Conservation (phyloP, 2,888 invertebrate genomes). For the Agonum fuliginosum region DNA sequence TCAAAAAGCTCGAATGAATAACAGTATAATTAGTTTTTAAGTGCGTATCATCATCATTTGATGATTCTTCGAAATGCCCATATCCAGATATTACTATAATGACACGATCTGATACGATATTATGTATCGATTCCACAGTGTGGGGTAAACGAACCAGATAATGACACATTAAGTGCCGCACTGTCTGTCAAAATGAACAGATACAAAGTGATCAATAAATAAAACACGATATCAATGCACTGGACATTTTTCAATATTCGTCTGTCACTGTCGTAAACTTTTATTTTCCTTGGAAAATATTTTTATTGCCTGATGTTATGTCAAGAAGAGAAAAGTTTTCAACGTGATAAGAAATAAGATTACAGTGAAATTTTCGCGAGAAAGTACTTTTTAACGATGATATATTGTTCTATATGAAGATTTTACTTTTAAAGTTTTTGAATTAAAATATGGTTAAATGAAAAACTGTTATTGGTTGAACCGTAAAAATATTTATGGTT, state of each 20-base stretch:
- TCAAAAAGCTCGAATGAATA: background rate
- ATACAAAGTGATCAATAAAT: constrained; percentile 9
- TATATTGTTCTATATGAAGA: constrained; percentile 30
- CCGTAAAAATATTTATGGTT: no score
- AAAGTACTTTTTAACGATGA: constrained; percentile 38
- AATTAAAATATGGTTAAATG: constrained; percentile 2
- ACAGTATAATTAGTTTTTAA: constrained; percentile 12
- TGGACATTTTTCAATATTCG: constrained; percentile 8
- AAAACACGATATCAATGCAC: background rate
- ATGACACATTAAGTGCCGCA: background rate
- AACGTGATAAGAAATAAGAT: constrained; percentile 32
- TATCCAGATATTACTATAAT: background rate
- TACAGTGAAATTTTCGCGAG: constrained; percentile 15
- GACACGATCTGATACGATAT: background rate
- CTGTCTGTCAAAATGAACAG: constrained; percentile 14
- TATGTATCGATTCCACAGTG: background rate
- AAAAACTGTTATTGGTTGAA: constrained; percentile 30
- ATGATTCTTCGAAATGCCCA: background rate
- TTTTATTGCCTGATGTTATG: constrained; percentile 27
- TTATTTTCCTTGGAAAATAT: constrained; percentile 12
- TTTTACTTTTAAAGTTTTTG: constrained; percentile 21
- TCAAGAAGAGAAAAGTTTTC: constrained; percentile 11
- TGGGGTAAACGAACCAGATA: constrained; percentile 20
- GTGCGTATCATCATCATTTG: background rate
- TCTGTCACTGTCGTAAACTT: constrained; percentile 11